Conservation (phyloP, 2,888 invertebrate species). For the Matsumyia berberina region DNA sequence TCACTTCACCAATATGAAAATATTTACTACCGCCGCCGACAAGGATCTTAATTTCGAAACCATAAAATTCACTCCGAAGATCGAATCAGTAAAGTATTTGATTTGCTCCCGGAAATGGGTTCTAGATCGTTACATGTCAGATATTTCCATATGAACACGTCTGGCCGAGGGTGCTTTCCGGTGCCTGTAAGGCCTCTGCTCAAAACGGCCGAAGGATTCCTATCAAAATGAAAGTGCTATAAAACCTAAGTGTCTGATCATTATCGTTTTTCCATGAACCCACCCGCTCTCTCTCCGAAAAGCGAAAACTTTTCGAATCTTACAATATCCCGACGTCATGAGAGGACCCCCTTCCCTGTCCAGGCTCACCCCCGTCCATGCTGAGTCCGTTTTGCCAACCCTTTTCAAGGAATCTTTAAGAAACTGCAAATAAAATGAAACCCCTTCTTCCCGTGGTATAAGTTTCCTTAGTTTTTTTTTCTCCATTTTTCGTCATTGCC, state of each 20-base stretch:
- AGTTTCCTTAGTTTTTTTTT: slow-evolving; percentile 45
- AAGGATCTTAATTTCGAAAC: slow-evolving; percentile 60
- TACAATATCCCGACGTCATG: slow-evolving; percentile 50
- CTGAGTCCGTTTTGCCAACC: slow-evolving; percentile 46
- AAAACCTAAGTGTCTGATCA: slow-evolving; percentile 73
- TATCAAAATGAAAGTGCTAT: slow-evolving; percentile 71
- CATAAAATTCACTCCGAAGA: slow-evolving; percentile 59
- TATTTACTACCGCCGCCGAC: slow-evolving; percentile 58
- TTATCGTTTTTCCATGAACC: slow-evolving; percentile 76
- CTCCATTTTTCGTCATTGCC: slow-evolving; percentile 60
- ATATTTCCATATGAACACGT: slow-evolving; percentile 71
- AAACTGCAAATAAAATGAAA: slow-evolving; percentile 69
- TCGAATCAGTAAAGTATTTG: slow-evolving; percentile 67
- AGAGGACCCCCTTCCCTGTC: too few species aligned
- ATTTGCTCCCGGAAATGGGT: slow-evolving; percentile 73
- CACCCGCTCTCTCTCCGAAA: slow-evolving; percentile 44
- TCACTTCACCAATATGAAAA: slow-evolving; percentile 51
- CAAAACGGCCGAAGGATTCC: slow-evolving; percentile 52
- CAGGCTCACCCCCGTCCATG: neutral
- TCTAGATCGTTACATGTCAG: slow-evolving; percentile 68
- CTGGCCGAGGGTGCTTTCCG: slow-evolving; percentile 28
- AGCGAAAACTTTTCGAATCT: slow-evolving; percentile 63
- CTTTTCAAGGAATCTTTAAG: slow-evolving; percentile 68
- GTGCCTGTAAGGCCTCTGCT: slow-evolving; percentile 35
- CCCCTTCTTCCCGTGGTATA: slow-evolving; percentile 34